Conservation (phyloP, 2,797 vertebrate species). For the Manis javanica region DNA sequence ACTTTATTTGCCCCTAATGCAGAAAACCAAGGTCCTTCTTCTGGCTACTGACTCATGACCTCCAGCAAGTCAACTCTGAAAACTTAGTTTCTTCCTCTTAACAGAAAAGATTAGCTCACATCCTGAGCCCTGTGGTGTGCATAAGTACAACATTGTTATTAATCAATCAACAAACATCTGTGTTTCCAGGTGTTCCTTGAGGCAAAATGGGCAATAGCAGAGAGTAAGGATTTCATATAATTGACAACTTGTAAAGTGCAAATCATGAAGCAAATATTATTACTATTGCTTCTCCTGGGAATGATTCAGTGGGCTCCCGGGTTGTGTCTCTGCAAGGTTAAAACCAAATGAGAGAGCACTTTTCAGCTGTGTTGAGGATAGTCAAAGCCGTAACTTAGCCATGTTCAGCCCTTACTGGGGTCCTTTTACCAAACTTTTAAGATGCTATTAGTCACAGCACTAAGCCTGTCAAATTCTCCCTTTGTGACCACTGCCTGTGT, state of each 20-base stretch:
- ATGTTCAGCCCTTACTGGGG: not conserved
- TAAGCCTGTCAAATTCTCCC: constrained; percentile 51
- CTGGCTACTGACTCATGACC: not conserved
- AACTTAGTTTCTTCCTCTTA: not conserved
- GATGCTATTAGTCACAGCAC: constrained; percentile 18
- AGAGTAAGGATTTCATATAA: not conserved
- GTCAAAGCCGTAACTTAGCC: not conserved
- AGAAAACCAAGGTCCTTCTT: not conserved
- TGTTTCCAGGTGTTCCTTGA: not conserved
- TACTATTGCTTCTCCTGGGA: not conserved
- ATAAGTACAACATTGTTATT: not conserved
- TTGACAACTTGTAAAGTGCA: not conserved
- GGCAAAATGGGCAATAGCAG: not conserved
- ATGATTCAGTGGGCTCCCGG: not conserved
- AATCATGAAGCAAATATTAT: not conserved
- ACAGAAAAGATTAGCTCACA: not conserved
- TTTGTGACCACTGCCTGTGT: not conserved
- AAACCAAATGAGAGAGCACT: not conserved
- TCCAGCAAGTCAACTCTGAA: not conserved
- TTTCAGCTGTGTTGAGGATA: too few species aligned
- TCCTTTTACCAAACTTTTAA: not conserved
- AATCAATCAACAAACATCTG: not conserved
- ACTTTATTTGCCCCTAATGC: not conserved
- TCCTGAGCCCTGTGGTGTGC: rapidly evolving
- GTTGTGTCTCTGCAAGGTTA: not conserved